Conservation (phyloP, 2,888 invertebrate genomes). For the Protonemura montana region DNA sequence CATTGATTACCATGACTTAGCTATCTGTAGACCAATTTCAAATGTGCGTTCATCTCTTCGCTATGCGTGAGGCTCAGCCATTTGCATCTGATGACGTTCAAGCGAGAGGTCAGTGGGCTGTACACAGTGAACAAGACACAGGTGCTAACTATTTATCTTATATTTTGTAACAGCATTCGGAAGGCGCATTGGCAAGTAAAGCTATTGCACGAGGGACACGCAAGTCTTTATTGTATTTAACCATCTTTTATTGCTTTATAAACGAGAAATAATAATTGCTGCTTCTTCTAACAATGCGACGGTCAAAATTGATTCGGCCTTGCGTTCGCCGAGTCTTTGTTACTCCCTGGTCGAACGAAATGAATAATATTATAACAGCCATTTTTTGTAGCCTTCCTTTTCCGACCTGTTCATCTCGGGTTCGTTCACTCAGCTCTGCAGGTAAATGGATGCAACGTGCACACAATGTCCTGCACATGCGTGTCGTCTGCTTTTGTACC, state of each 20-base stretch:
- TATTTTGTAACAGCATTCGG: not conserved
- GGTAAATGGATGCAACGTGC: not conserved
- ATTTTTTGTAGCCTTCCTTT: not conserved
- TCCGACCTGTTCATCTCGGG: not conserved
- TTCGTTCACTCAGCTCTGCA: not conserved
- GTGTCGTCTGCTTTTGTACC: not conserved
- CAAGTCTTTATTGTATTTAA: not conserved
- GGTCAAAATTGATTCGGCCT: slow-evolving; percentile 12
- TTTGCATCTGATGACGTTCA: too few species aligned
- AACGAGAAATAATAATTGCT: not conserved
- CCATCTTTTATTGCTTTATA: not conserved
- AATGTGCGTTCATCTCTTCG: not conserved
- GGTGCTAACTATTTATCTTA: not conserved
- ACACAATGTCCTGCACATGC: not conserved
- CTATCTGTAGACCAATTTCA: not conserved
- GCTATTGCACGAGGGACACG: not conserved
- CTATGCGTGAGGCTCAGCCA: not conserved
- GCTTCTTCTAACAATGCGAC: not conserved
- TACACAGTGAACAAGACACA: not conserved
- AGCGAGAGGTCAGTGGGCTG: not conserved
- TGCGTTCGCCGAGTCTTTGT: not conserved
- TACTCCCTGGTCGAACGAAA: slow-evolving; percentile 1
- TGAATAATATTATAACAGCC: not conserved
- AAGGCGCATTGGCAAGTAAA: not conserved
- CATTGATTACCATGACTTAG: not conserved